Evolutionary conservation across 2,888 invertebrate genomes (phyloP).

Genomic region (Eueremaeus valkanovi): DNA sequence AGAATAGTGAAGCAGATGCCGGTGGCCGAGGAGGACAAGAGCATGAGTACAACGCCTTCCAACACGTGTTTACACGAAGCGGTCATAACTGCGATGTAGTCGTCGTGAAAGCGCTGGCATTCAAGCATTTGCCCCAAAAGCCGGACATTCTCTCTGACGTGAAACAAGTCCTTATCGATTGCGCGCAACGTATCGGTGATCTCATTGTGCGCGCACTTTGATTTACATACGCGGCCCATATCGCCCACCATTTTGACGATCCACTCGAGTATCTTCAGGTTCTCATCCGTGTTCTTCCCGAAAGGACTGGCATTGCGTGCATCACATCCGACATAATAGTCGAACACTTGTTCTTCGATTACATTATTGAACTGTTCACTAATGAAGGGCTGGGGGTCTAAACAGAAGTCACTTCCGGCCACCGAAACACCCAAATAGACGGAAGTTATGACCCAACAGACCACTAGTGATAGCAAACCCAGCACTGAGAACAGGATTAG

Average conservation of each 20-base stretch:
- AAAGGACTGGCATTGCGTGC: constrained; percentile 33
- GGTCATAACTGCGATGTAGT: constrained; percentile 72
- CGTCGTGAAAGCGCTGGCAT: constrained; percentile 75
- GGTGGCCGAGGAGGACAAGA: constrained; percentile 77
- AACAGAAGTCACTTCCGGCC: constrained; percentile 75
- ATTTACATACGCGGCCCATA: no score
- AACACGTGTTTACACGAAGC: constrained; percentile 78
- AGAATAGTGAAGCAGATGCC: constrained; percentile 85
- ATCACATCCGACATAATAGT: constrained; percentile 42
- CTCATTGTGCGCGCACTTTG: constrained; percentile 56
- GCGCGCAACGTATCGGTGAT: no score
- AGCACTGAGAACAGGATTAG: constrained; percentile 83
- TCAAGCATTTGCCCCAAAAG: constrained; percentile 67
- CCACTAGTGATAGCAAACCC: constrained; percentile 75
- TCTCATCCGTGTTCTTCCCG: constrained; percentile 3
- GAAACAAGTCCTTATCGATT: no score
- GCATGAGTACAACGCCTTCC: constrained; percentile 73
- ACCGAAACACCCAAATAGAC: constrained; percentile 78
- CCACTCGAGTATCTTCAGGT: no score
- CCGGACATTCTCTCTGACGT: constrained; percentile 51
- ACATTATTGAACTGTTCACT: constrained; percentile 52
- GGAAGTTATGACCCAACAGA: constrained; percentile 83
- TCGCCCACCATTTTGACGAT: constrained; percentile 12
- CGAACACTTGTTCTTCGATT: constrained; percentile 42
- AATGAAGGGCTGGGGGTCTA: constrained; percentile 76